Conservation (phyloP, 2,797 vertebrate genomes). For the Todus mexicanus region DNA sequence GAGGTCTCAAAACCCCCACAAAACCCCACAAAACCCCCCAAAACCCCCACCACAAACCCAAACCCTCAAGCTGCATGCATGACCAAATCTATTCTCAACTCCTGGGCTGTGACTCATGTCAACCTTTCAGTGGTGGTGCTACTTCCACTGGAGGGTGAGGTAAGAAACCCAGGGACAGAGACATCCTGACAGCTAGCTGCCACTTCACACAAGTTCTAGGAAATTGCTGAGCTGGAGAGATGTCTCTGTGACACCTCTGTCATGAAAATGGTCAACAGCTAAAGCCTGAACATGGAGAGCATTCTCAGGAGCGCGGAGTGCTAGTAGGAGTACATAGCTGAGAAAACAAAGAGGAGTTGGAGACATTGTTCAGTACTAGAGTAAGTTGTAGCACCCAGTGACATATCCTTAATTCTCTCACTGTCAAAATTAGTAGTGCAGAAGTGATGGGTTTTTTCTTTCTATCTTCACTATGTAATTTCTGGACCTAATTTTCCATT, state of each 20-base stretch:
- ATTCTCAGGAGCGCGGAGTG: constrained; percentile 63
- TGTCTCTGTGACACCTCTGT: constrained; percentile 75
- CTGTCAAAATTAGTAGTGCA: neutral
- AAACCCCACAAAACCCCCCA: too few species aligned
- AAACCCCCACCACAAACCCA: too few species aligned
- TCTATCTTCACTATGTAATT: neutral
- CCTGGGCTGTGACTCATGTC: neutral
- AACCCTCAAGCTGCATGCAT: neutral
- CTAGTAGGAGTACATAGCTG: constrained; percentile 73
- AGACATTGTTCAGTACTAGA: constrained; percentile 78
- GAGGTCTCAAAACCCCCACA: neutral
- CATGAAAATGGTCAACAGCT: constrained; percentile 68
- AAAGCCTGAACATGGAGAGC: constrained; percentile 75
- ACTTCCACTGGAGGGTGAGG: neutral
- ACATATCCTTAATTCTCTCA: neutral
- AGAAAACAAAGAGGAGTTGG: constrained; percentile 71
- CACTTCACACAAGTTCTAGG: constrained; percentile 61
- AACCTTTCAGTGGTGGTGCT: neutral
- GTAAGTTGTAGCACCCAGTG: constrained; percentile 38
- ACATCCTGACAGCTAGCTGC: neutral
- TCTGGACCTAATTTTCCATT: neutral
- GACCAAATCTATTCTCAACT: neutral
- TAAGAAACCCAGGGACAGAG: neutral
- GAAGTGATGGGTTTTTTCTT: neutral
- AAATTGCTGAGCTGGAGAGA: constrained; percentile 78